phyloP scores from a whole-genome alignment of 2,888 invertebrate species.

The Gasteruption jaculator region DNA sequence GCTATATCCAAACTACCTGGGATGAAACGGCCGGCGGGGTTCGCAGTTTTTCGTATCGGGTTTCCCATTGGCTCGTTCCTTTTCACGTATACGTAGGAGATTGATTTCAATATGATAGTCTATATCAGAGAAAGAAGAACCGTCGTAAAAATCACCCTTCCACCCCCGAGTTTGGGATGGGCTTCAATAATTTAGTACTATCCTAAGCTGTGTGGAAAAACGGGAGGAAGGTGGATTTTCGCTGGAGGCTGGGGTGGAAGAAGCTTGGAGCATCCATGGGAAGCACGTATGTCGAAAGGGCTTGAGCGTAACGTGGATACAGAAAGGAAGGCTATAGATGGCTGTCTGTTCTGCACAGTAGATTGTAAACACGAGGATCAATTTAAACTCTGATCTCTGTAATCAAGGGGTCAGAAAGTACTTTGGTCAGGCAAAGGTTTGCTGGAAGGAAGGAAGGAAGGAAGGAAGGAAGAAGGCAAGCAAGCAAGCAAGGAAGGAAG shows the following conservation, averaged over 20 bases:
- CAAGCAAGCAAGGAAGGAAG: conserved; percentile 9
- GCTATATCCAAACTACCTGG: no score
- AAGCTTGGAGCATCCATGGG: conserved; percentile 6
- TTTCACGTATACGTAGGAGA: no score
- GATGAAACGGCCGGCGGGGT: no score
- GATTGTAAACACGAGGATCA: conserved; percentile 41
- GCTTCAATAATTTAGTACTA: no score
- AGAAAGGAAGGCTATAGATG: conserved; percentile 16
- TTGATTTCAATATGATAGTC: no score
- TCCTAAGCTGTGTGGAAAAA: no score
- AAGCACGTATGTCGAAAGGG: conserved; percentile 19
- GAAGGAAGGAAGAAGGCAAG: conserved; percentile 7
- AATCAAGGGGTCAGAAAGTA: conserved; percentile 43
- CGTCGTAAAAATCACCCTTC: no score
- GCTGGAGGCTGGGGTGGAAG: neutral
- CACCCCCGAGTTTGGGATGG: no score
- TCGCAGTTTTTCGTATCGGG: no score
- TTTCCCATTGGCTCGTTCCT: no score
- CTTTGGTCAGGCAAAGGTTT: conserved; percentile 23
- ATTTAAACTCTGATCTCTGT: conserved; percentile 49
- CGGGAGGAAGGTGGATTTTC: conserved; percentile 4
- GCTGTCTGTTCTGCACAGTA: conserved; percentile 20
- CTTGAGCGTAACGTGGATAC: neutral
- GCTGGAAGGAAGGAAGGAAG: conserved; percentile 15
- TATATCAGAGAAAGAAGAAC: no score